Base-by-base conservation (phyloP, 2,113 vertebrate genomes). In the Passer montanus region DNA sequence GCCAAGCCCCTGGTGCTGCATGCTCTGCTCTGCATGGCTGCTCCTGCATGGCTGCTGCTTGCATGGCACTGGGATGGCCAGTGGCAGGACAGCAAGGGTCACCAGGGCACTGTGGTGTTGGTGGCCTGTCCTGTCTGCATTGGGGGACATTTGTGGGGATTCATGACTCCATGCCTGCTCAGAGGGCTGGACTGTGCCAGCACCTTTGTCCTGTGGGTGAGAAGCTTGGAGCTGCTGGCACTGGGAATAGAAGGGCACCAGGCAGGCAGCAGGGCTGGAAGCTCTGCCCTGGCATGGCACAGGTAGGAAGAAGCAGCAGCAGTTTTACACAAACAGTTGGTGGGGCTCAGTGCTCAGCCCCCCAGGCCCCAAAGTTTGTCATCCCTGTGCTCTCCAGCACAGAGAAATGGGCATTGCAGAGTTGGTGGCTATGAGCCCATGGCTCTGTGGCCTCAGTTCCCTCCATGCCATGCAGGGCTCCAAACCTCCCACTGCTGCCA, bases 21-120 rank as follows among this genome's bases (percentile, higher is more conserved):
- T 95, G 95, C 59, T 91, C 56, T 3, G 43, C 91, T 81, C 79
- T 96, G 95, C 94, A 95, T 96, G 94, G 92, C 94, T 89, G 30
- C 11, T 7, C 67, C 86, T 81, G 90, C 93, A 95, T 94, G 95
- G 26, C 53, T 75, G 72, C 3, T 3, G 58, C 79, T 83, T 37
- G 30, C 0, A 1, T 66, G 87, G 50, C 0, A 0, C 72, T 39
- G 80, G 70, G 43, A 16, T 26, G 31, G 53, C 35, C 43, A 2
- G 1, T 13, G 41, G 55, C 58, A 58, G 56, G 43, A 2, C 0
- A 4, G 56, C 8, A 3, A 46, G 50, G 50, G 47, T 63, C n/a
- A 46, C 27, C 8, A 4, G 37, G 52, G 14, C 39, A 44, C 0
- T 0, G 55, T 3, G 3, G 10, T 3, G 0, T 28, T 46, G 60